Conservation (phyloP, 2,888 invertebrate species). For the Platerodrilus igneus region DNA sequence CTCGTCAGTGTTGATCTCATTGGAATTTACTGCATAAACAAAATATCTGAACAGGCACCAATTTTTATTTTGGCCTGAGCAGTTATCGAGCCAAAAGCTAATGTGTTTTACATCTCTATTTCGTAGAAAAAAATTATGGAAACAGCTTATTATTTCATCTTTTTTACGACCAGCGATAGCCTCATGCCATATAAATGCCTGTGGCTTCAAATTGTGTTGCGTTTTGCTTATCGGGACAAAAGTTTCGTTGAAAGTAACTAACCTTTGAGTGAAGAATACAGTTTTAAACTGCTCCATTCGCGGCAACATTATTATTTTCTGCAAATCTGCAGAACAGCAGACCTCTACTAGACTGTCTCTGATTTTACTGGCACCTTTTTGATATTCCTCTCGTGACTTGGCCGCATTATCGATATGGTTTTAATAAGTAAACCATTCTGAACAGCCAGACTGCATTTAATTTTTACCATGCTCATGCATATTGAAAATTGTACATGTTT, state of each 20-base stretch:
- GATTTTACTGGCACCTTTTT: too few relatives aligned
- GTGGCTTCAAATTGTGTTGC: too few relatives aligned
- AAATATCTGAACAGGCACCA: conserved; percentile 22
- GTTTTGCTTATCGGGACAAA: conserved; percentile 4
- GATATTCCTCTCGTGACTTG: too few relatives aligned
- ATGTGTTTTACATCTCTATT: conserved; percentile 16
- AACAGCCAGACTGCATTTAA: too few relatives aligned
- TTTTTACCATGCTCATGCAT: too few relatives aligned
- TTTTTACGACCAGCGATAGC: conserved; percentile 9
- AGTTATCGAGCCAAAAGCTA: conserved; percentile 24
- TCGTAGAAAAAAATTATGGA: conserved; percentile 18
- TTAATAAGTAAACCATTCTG: too few relatives aligned
- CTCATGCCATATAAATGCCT: conserved; percentile 16
- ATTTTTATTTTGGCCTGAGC: conserved; percentile 25
- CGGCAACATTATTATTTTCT: too few relatives aligned
- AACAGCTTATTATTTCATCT: conserved; percentile 18
- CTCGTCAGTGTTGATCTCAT: conserved; percentile 11
- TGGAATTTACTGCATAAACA: conserved; percentile 20
- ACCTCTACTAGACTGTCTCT: too few relatives aligned
- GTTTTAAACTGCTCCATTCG: too few relatives aligned
- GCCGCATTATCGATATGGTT: too few relatives aligned
- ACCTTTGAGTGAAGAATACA: conserved; percentile 7
- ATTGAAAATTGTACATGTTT: too few relatives aligned
- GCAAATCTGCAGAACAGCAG: too few relatives aligned
- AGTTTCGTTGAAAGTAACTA: conserved; percentile 7